These are phyloP conservation scores for Chironomus tepperi DNA, from an alignment of 1,140 invertebrate species.

Conservation along the genomic window DNA sequence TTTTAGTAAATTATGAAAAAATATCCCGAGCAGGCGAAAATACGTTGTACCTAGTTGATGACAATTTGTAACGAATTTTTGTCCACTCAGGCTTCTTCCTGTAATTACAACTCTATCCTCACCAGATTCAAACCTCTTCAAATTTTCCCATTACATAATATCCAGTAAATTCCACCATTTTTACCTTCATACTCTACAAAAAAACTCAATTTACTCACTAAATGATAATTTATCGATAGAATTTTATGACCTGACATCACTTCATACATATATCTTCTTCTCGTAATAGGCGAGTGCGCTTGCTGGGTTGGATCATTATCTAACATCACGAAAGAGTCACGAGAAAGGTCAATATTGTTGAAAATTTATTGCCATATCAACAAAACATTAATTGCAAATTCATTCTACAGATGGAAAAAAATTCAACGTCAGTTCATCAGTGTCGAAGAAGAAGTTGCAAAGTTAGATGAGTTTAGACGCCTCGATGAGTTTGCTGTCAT, in stretches of 20 bases:
- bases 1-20: too few relatives aligned
- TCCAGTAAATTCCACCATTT: too few relatives aligned
- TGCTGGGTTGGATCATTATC: constrained; percentile 24
- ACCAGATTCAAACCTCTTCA: too few relatives aligned
- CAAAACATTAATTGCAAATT: constrained; percentile 8
- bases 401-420: constrained; percentile 18
- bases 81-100: too few relatives aligned
- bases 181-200: too few relatives aligned
- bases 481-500: constrained; percentile 58
- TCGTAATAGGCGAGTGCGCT: not conserved
- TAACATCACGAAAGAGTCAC: constrained; percentile 25
- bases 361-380: constrained; percentile 24
- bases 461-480: constrained; percentile 35
- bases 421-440: constrained; percentile 26
- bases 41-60: too few relatives aligned
- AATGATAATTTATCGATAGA: too few relatives aligned
- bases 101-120: too few relatives aligned
- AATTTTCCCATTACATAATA: too few relatives aligned
- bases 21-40: too few relatives aligned
- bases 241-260: not conserved
- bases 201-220: too few relatives aligned
- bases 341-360: constrained; percentile 18
- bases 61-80: too few relatives aligned
- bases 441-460: constrained; percentile 26
- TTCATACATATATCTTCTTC: not conserved